Conservation (phyloP, 2,797 vertebrate genomes). For the Momotus momota region DNA sequence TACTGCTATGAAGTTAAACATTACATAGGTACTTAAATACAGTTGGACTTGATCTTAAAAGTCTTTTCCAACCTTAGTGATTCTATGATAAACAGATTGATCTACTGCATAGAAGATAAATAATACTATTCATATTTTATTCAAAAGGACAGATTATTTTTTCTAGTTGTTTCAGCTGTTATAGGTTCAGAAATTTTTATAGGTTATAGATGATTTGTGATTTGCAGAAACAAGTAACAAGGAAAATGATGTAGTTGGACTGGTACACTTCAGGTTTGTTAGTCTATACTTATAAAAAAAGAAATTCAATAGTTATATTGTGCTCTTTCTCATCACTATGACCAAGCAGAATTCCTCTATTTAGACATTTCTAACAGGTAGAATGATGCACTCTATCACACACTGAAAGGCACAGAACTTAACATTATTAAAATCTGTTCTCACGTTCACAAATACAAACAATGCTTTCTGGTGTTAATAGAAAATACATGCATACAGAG, state of each 20-base stretch:
- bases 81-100: neutral
- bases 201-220: neutral
- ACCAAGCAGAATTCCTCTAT: neutral
- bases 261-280: neutral
- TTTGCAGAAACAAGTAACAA: neutral
- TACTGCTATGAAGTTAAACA: neutral
- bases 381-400: neutral
- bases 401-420: neutral
- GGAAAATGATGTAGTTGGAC: neutral
- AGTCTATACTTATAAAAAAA: neutral
- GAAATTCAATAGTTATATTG: neutral
- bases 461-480: neutral
- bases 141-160: neutral
- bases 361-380: neutral
- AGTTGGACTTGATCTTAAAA: neutral
- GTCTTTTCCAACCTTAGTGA: neutral
- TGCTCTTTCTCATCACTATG: neutral
- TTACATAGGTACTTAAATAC: neutral
- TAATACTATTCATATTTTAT: neutral
- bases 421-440: neutral
- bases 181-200: neutral
- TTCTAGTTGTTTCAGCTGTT: neutral
- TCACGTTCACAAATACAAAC: neutral
- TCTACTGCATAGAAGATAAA: neutral
- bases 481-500: neutral